phyloP scores from a whole-genome alignment of 1,140 invertebrate genomes.

The Metaphire vulgaris region DNA sequence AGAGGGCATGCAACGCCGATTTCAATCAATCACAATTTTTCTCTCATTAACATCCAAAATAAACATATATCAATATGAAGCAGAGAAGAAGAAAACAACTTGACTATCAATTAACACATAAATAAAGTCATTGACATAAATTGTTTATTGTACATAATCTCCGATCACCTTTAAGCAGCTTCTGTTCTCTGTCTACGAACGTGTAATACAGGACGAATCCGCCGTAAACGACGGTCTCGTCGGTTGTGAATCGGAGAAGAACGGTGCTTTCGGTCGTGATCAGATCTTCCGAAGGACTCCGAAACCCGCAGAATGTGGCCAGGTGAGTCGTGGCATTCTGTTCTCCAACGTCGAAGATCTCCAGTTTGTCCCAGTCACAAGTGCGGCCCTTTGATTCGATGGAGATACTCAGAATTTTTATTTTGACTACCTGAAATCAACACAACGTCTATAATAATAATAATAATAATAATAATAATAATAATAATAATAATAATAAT shows the following conservation, averaged over 20 bases:
- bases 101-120: too few relatives aligned
- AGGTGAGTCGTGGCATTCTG: background rate
- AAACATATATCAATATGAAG: too few relatives aligned
- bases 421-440: background rate
- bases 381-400: background rate
- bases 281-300: background rate
- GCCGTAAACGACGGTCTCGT: background rate
- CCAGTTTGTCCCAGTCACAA: background rate
- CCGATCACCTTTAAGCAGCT: background rate
- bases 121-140: too few relatives aligned
- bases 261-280: background rate
- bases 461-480: conserved; percentile 1
- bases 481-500: background rate
- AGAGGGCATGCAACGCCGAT: too few relatives aligned
- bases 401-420: background rate
- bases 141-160: background rate
- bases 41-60: too few relatives aligned
- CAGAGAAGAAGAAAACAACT: too few relatives aligned
- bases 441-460: background rate
- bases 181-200: background rate
- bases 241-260: background rate
- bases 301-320: background rate
- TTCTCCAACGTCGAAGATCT: background rate
- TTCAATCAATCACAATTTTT: too few relatives aligned
- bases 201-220: background rate